These are phyloP conservation scores for Epinotia demarniana DNA, from an alignment of 2,888 invertebrate genomes.

Conservation along the genomic window DNA sequence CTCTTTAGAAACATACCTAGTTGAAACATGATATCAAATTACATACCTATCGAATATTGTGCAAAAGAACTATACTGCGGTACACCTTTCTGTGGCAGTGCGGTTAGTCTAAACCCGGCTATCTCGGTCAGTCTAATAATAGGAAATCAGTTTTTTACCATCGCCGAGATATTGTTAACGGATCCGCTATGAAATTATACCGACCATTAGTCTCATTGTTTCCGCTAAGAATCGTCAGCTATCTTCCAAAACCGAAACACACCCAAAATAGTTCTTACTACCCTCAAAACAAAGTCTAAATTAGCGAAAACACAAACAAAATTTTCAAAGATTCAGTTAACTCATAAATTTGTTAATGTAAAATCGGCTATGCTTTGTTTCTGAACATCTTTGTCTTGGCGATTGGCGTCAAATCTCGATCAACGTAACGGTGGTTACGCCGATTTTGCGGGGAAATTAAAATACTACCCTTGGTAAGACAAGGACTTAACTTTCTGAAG, in stretches of 20 bases:
- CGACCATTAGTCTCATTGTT: conserved; percentile 71
- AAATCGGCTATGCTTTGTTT: conserved; percentile 80
- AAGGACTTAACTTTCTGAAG: background rate
- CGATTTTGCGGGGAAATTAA: conserved; percentile 70
- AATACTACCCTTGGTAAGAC: conserved; percentile 56
- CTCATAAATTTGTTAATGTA: conserved; percentile 71
- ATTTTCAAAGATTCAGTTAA: conserved; percentile 62
- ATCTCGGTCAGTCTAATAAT: conserved; percentile 69
- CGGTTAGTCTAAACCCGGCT: conserved; percentile 29
- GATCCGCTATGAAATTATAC: conserved; percentile 79
- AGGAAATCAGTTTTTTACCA: conserved; percentile 77
- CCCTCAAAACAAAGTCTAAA: background rate
- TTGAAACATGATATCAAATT: no score
- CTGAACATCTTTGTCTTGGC: conserved; percentile 79
- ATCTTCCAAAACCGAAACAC: conserved; percentile 49
- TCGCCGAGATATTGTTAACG: conserved; percentile 73
- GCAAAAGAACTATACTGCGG: background rate
- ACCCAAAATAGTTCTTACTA: background rate
- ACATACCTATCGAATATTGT: no score
- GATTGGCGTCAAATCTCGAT: conserved; percentile 70
- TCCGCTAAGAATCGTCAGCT: conserved; percentile 67
- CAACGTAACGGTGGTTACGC: conserved; percentile 63
- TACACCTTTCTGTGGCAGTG: background rate
- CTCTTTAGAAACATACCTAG: no score
- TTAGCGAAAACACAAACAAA: conserved; percentile 29